These are phyloP conservation scores for Mythimna impura DNA, from an alignment of 2,888 invertebrate species.

Conservation along the genomic window DNA sequence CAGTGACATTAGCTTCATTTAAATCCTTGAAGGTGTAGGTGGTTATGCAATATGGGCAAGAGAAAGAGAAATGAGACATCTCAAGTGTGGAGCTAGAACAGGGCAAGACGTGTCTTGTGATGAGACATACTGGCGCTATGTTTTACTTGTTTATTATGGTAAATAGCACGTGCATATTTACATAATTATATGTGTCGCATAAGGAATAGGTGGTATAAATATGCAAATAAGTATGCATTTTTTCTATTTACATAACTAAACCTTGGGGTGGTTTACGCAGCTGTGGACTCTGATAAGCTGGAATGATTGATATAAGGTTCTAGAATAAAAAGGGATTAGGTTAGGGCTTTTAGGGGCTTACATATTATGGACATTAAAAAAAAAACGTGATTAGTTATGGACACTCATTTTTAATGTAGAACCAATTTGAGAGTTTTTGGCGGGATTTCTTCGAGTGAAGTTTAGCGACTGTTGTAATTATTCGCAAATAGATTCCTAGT, in stretches of 20 bases:
- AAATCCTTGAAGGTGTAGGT: background rate
- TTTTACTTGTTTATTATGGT: constrained; percentile 15
- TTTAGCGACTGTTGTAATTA: too few species aligned
- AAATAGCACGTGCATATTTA: constrained; percentile 26
- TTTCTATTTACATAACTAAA: background rate
- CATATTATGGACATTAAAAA: too few species aligned
- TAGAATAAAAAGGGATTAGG: background rate
- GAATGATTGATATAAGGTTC: constrained; percentile 9
- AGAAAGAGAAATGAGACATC: background rate
- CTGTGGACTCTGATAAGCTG: constrained; percentile 9
- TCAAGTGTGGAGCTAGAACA: background rate
- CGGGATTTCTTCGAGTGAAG: too few species aligned
- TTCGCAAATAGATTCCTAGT: too few species aligned
- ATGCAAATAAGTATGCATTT: constrained; percentile 27
- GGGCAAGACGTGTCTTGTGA: background rate
- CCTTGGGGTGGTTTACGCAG: constrained; percentile 25
- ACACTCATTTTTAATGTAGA: too few species aligned
- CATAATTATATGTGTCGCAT: constrained; percentile 15
- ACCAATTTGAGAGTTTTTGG: too few species aligned
- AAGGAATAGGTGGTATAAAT: constrained; percentile 4
- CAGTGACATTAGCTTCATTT: background rate
- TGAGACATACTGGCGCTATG: background rate
- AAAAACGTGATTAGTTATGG: too few species aligned
- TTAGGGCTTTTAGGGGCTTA: background rate
- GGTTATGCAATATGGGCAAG: background rate